Percentiles rank a stretch among this genome's conserved stretches.
Evolutionary conservation across 1,140 invertebrate genomes (phyloP).

Genomic region (Aleiodes sp.): DNA sequence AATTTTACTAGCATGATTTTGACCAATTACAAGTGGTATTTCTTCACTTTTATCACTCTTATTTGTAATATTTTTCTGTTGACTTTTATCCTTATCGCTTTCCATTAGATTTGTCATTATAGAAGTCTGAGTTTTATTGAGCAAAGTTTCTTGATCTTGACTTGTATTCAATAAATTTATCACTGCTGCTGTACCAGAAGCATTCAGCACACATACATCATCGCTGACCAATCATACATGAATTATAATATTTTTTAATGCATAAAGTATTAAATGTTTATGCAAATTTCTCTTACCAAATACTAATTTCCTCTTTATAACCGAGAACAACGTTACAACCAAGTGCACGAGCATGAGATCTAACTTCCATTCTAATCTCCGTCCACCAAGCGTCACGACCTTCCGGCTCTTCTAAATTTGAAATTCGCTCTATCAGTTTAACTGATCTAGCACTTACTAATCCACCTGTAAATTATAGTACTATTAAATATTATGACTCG

Average conservation of each 20-base stretch:
- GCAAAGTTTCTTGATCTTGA: conserved; percentile 50
- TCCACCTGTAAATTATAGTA: conserved; percentile 71
- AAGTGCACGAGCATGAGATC: conserved; percentile 89
- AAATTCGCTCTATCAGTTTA: conserved; percentile 85
- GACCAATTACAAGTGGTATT: conserved; percentile 10
- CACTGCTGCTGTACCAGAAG: conserved; percentile 91
- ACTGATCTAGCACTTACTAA: conserved; percentile 87
- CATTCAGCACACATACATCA: conserved; percentile 93
- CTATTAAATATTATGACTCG: conserved; percentile 10
- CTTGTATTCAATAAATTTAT: conserved; percentile 71
- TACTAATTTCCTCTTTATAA: conserved; percentile 88
- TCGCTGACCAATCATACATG: conserved; percentile 71
- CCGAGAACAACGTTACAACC: conserved; percentile 94
- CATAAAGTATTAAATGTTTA: too few relatives aligned
- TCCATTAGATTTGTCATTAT: conserved; percentile 47
- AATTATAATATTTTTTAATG: too few relatives aligned
- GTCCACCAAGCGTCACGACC: conserved; percentile 95
- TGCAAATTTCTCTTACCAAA: conserved; percentile 73
- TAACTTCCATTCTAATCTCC: conserved; percentile 91
- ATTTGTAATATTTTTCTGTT: conserved; percentile 30
- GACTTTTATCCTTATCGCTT: conserved; percentile 50
- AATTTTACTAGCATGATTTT: conserved; percentile 30
- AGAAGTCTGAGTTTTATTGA: conserved; percentile 29
- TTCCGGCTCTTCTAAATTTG: conserved; percentile 86
- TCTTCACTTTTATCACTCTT: conserved; percentile 54